Evolutionary conservation across 2,113 vertebrate genomes (phyloP), one percentile per base, ranked within the genome.

Genomic region (Nannobrachium achirus): DNA sequence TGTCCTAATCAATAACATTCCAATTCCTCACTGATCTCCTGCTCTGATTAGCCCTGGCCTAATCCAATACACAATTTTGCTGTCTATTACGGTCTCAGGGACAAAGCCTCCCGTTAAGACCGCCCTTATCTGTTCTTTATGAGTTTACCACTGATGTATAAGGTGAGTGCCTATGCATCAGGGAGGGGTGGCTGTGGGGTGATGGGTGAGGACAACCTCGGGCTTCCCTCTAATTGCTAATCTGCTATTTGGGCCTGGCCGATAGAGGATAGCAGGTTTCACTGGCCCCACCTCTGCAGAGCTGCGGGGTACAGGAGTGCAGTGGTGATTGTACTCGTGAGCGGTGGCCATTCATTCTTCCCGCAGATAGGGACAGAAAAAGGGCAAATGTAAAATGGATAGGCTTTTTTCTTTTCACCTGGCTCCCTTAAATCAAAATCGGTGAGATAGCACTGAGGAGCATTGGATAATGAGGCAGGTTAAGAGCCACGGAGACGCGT

Each of bases 1-100:
- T 88, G 90, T 90, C 83, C 89, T 89, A 87, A 92, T 93, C 91
- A 84, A 92, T 93, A 92, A 85, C 87, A 81, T 86, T 88, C 79
- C 86, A 88, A 89, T 92, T 90, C 87, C 80, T 89, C 80, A 81
- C 87, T 89, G 90, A 93, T 93, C 87, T 83, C 69, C 58, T 59
- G 38, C 53, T 76, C 75, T 84, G 92, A 93, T 93, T 89, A 93
- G 83, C 81, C 14, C 10, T 33, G 53, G 68, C 55, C 78, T 89
- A 90, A 92, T 90, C 87, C 83, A 88, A 92, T 87, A 85, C 70
- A 76, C 82, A 78, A 78, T 86, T 88, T 84, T 83, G 81, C 75
- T 72, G 78, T 89, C 85, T 73, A 81, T 88, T 88, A 89, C 75
- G 4, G 39, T 71, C 71, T 55, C 62, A 73, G 78, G 25, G 69